Evolutionary conservation across 2,113 vertebrate genomes (phyloP).

Genomic region (Scolopax mira): DNA sequence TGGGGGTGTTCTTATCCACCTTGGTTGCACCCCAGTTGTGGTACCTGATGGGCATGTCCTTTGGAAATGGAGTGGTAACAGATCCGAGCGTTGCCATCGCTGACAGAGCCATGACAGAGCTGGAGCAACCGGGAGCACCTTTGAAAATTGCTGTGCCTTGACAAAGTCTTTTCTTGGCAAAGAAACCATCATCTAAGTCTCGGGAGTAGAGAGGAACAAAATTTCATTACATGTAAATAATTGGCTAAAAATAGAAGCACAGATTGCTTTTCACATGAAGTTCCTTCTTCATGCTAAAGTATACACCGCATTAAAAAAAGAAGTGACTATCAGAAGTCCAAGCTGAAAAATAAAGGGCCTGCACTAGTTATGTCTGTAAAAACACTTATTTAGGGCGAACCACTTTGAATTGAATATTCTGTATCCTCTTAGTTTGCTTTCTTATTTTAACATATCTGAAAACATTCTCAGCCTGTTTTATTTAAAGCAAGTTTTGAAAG

Average conservation of each 20-base stretch:
- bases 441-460: background rate
- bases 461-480: background rate
- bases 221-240: slow-evolving; percentile 58
- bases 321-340: background rate
- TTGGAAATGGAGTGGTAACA: background rate
- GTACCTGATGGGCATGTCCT: background rate
- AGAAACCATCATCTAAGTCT: background rate
- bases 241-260: slow-evolving; percentile 38
- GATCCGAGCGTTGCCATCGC: background rate
- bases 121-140: background rate
- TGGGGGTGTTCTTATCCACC: background rate
- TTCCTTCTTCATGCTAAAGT: background rate
- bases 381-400: background rate
- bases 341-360: background rate
- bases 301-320: background rate
- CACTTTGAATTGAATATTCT: background rate
- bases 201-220: slow-evolving; percentile 7
- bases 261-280: slow-evolving; percentile 45
- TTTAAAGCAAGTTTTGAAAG: slow-evolving; percentile 31
- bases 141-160: background rate
- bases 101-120: background rate
- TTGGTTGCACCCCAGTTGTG: background rate
- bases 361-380: background rate
- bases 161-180: slow-evolving; percentile 24
- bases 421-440: background rate